phyloP scores from a whole-genome alignment of 2,797 vertebrate species.

The Phrynocephalus guinanensis region DNA sequence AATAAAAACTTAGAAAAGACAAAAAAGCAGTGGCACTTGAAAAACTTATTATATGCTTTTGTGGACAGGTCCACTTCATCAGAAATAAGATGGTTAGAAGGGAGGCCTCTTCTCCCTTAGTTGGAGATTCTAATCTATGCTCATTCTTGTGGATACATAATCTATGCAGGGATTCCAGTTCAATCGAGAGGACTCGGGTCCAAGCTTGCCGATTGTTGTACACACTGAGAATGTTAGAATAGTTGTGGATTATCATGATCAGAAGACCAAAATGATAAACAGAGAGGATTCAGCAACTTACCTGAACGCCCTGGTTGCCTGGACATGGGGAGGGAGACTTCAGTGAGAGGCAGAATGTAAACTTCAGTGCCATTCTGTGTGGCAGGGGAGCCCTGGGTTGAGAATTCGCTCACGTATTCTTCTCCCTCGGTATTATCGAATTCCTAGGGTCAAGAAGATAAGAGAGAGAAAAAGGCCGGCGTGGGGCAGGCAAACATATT shows the following conservation, averaged over 20 bases:
- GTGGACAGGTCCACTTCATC: too few species aligned
- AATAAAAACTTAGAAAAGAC: too few species aligned
- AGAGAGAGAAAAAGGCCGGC: not conserved
- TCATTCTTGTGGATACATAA: not conserved
- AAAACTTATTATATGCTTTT: too few species aligned
- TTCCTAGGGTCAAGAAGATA: constrained; percentile 79
- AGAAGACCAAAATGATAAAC: not conserved
- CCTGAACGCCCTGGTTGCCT: constrained; percentile 91
- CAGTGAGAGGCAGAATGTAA: constrained; percentile 93
- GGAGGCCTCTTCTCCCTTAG: not conserved
- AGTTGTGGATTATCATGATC: not conserved
- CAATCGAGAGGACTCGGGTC: not conserved
- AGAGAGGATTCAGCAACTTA: constrained; percentile 70
- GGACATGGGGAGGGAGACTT: constrained; percentile 90
- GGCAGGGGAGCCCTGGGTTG: constrained; percentile 86
- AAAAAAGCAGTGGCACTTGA: too few species aligned
- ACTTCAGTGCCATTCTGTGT: constrained; percentile 89
- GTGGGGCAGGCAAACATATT: not conserved
- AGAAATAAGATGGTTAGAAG: not conserved
- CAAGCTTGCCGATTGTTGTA: not conserved
- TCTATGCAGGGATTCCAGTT: not conserved
- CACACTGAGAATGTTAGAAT: not conserved
- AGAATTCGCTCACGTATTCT: constrained; percentile 85
- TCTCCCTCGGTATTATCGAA: constrained; percentile 94
- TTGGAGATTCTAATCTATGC: not conserved